Evolutionary conservation across 2,888 invertebrate species (phyloP).

Genomic region (Anoncus sp.): DNA sequence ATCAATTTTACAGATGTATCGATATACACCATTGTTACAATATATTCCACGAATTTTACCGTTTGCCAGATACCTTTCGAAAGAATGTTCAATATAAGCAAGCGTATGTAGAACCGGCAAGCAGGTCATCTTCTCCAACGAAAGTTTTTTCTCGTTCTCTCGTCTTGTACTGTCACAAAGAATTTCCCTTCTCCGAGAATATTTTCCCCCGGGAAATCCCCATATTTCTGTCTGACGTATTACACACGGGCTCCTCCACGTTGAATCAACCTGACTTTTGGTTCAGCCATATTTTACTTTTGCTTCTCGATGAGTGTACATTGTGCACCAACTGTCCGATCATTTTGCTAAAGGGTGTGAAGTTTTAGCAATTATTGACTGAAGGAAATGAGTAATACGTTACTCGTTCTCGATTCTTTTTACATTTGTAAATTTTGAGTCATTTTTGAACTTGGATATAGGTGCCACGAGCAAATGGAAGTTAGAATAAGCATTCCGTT

Average conservation of each 20-base stretch:
- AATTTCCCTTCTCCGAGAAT: slow-evolving; percentile 38
- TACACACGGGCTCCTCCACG: slow-evolving; percentile 12
- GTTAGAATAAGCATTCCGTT: no score
- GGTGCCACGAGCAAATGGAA: no score
- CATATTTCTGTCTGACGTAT: slow-evolving; percentile 21
- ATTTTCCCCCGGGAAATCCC: slow-evolving; percentile 33
- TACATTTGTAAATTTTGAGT: no score
- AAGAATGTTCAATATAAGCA: slow-evolving; percentile 27
- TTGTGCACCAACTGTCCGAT: background rate
- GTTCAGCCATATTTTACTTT: background rate
- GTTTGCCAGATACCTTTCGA: slow-evolving; percentile 7
- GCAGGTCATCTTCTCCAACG: slow-evolving; percentile 24
- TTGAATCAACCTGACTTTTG: slow-evolving; percentile 1
- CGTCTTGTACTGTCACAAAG: slow-evolving; percentile 36
- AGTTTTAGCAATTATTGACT: background rate
- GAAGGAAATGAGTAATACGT: background rate
- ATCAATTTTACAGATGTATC: background rate
- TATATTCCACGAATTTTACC: slow-evolving; percentile 10
- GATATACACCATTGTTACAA: background rate
- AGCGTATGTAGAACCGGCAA: slow-evolving; percentile 9
- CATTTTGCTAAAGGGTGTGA: background rate
- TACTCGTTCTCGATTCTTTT: background rate
- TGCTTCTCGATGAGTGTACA: background rate
- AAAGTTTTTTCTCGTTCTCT: slow-evolving; percentile 8
- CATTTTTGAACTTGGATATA: no score